These are phyloP conservation scores for Meda fulgida DNA, from an alignment of 2,797 vertebrate species.

Conservation along the genomic window DNA sequence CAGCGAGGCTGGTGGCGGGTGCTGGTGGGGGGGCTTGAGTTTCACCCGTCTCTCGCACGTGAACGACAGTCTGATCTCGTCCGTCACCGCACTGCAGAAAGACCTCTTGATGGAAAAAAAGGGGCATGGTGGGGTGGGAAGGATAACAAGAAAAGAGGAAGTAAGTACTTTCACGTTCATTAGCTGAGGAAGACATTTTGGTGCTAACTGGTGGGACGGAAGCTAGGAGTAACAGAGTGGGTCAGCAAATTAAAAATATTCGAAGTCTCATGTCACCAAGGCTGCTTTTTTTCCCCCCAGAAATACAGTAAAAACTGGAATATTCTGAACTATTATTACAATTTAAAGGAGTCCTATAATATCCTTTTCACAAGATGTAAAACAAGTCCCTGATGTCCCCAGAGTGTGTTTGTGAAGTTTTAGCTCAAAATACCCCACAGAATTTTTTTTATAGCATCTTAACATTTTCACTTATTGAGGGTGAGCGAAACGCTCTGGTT, in stretches of 20 bases:
- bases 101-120: conserved; percentile 89
- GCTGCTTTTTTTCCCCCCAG: background rate
- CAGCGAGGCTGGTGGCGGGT: conserved; percentile 81
- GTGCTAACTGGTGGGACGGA: background rate
- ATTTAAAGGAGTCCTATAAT: background rate
- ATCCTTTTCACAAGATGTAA: too few relatives aligned
- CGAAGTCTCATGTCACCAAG: background rate
- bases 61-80: conserved; percentile 97
- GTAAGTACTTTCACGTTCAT: conserved; percentile 55
- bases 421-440: too few relatives aligned
- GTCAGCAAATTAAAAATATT: too few relatives aligned
- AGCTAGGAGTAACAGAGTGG: background rate
- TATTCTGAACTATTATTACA: background rate
- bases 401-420: too few relatives aligned
- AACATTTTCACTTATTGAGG: too few relatives aligned
- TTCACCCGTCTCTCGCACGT: conserved; percentile 97
- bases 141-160: conserved; percentile 58
- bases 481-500: too few relatives aligned
- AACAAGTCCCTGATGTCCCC: too few relatives aligned
- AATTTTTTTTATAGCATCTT: too few relatives aligned
- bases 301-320: background rate
- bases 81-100: conserved; percentile 95
- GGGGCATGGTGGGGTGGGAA: conserved; percentile 66
- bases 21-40: conserved; percentile 81
- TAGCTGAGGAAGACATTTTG: background rate